phyloP scores from a whole-genome alignment of 2,888 invertebrate species.

The Siphlonurus alternatus region DNA sequence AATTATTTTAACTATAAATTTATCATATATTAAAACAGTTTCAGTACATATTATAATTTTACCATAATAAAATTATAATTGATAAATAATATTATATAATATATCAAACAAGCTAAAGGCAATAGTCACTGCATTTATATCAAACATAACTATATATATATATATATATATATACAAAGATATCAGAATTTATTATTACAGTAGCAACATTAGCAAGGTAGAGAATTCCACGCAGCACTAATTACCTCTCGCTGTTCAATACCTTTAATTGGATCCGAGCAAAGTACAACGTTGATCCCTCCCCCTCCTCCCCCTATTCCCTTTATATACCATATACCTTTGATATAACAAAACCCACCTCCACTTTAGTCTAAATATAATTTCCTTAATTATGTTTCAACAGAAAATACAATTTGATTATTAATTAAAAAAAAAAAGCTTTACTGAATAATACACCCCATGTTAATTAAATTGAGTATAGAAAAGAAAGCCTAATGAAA shows the following conservation, averaged over 20 bases:
- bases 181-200: too few relatives aligned
- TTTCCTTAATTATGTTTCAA: conserved; percentile 19
- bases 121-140: too few relatives aligned
- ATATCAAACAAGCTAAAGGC: too few relatives aligned
- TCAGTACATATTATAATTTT: too few relatives aligned
- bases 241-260: conserved; percentile 9
- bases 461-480: conserved; percentile 31
- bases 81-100: too few relatives aligned
- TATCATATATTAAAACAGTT: too few relatives aligned
- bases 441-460: conserved; percentile 11
- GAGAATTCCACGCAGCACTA: conserved; percentile 4
- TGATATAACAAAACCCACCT: background rate
- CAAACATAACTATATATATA: too few relatives aligned
- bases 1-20: too few relatives aligned
- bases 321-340: background rate
- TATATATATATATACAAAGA: too few relatives aligned
- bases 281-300: conserved; percentile 8
- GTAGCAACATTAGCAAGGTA: too few relatives aligned
- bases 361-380: conserved; percentile 14
- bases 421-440: conserved; percentile 26
- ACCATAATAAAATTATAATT: too few relatives aligned
- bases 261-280: conserved; percentile 10
- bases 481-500: conserved; percentile 29
- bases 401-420: conserved; percentile 26
- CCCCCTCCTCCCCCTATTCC: background rate